Evolutionary conservation across 2,888 invertebrate species (phyloP), one percentile per base, ranked within the genome.

Genomic region (Thera britannica): DNA sequence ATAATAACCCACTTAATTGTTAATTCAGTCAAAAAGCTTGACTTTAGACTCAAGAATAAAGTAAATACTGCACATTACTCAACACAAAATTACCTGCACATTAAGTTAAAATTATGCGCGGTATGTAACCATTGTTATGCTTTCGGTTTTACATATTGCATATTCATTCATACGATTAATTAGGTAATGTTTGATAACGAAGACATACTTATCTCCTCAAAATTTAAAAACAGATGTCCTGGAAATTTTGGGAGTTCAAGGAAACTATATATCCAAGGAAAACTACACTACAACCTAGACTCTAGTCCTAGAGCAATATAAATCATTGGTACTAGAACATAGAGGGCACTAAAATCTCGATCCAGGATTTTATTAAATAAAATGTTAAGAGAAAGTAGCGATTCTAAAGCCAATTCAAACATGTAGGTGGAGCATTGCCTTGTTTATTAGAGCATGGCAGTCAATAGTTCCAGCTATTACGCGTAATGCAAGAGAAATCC

Each of bases 371-470:
- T 6, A 49, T 36, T 36, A 5, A 11, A 3, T n/a, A 7, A 36
- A 11, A 55, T 12, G 6, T 34, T 9, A 49, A 41, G 60, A 60
- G 60, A 65, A 65, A 65, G 59, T 58, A 65, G 41, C 48, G 44
- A 58, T 54, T 52, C 12, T 36, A 62, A 51, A 65, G 52, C 49
- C 48, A 62, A 65, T 46, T 58, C 65, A 58, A 61, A 65, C 46
- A 60, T 51, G 60, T 23, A 23, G 23, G 63, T 58, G 61, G 46
- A 23, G 44, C 46, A 52, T 8, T 4, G n/a, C 49, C 60, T 51
- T 62, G 69, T 56, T 65, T 69, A 69, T 51, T 59, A 65, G 65
- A 65, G 62, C 69, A 62, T 65, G 58, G 46, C 62, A 62, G 46
- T 46, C 58, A 65, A 62, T 69, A 41, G 56, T n/a, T 57, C 36